Evolutionary conservation across 2,888 invertebrate species (phyloP), one percentile per base, ranked within the genome.

Genomic region (Drosophila rubida): DNA sequence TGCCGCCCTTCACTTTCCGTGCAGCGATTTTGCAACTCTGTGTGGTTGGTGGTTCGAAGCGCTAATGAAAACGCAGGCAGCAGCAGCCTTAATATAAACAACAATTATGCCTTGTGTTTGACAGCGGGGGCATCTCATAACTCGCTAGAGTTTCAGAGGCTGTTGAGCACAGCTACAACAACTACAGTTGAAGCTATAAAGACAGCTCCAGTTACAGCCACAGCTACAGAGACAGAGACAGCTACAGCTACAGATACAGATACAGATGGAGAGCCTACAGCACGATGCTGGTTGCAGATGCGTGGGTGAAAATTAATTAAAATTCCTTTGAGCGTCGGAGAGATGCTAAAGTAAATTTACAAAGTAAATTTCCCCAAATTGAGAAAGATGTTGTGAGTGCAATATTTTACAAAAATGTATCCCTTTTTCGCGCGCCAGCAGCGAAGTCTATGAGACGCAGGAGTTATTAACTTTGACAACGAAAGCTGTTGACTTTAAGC

Each of bases 11-110:
- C 32, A 49, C 44, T 66, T 69, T 80, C 71, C 81, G 73, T 66
- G 59, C 75, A 74, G 51, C 80, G 75, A 83, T 85, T 83, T 79
- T 78, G 70, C 71, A 77, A 72, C 83, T 79, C 80, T 79, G 66
- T 84, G 67, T 57, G 73, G 61, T 61, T 51, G 73, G 62, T 60
- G 57, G 69, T 62, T 63, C 60, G 60, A 37, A 13, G 45, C 69
- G 59, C 70, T 80, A 82, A 82, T 83, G 81, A 82, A 82, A 82
- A 75, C 69, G 51, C 61, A 69, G 73, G 49, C 62, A 39, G 35
- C 35, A 35, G 51, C 50, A 51, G 50, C n/a, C 45, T 25, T 23
- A 74, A 60, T 50, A 65, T 76, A 74, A 80, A 75, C 77, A 73
- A 57, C 45, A 69, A 70, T 75, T 72, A 69, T 54, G 63, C 39